Base-by-base conservation (phyloP, 2,113 vertebrate species). In the Cettia cetti region DNA sequence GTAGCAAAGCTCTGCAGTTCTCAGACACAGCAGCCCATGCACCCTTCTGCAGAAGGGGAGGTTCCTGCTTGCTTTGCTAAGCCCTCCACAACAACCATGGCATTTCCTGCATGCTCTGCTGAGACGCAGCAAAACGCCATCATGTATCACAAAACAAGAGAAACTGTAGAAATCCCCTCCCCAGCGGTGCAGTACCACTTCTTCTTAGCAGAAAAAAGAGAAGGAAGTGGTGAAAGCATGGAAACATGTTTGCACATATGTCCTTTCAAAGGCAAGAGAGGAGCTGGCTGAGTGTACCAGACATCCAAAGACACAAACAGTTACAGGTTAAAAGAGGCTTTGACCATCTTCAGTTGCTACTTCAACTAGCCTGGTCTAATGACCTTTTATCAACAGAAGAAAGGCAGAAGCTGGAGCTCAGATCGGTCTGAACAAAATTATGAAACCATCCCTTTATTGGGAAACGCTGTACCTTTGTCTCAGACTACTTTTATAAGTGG, bases 171-270 rank as follows among this genome's bases (percentile, higher is more conserved):
- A 81, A 63, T 28, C 89, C 81, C 78, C 89, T 28, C 89, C 81
- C 78, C 89, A 79, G 85, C 3, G 3, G 50, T 16, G 56, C 87
- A 86, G 75, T 45, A 44, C 57, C 45, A 27, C 79, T 86, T 92
- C 90, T 95, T 83, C 70, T 92, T 57, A 77, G 31, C 15, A 86
- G 68, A 95, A 94, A 90, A 90, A 75, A 54, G 89, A 93, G 85
- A 93, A 96, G 94, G 95, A 96, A 95, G 93, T 91, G 92, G 60
- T 71, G 80, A 88, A 90, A 70, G 60, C 72, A 60, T 3, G 20
- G 82, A 80, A 79, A 49, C 27, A 30, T 3, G 37, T 56, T 92
- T 53, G 71, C 76, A 89, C 11, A 59, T 10, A 19, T 1, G 26
- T 40, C 23, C 47, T 63, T 21, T 54, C 37, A 75, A 68, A 66